phyloP scores from a whole-genome alignment of 1,140 invertebrate genomes.

The Ditylenchus dipsaci region DNA sequence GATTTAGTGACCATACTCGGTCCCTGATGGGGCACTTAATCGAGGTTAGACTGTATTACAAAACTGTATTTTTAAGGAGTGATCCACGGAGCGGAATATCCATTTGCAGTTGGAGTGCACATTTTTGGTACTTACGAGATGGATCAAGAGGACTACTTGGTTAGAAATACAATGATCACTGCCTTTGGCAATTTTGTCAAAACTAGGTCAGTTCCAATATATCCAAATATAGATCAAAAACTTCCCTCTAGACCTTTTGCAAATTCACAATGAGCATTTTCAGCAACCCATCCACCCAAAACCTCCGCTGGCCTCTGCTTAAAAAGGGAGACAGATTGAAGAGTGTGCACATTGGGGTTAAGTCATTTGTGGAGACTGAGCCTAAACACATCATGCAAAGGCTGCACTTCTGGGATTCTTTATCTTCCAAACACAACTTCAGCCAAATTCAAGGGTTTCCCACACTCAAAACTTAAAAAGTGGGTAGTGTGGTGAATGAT shows the following conservation, averaged over 20 bases:
- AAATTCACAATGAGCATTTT: constrained; percentile 6
- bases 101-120: constrained; percentile 29
- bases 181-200: constrained; percentile 26
- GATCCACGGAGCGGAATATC: constrained; percentile 34
- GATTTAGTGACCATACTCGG: too few species aligned
- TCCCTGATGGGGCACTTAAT: too few species aligned
- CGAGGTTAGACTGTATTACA: constrained; percentile 28
- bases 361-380: constrained; percentile 1
- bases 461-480: not conserved
- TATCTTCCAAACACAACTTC: not conserved
- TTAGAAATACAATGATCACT: not conserved
- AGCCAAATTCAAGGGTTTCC: not conserved
- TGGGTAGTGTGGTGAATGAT: not conserved
- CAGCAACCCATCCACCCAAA: constrained; percentile 16
- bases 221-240: not conserved
- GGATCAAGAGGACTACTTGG: constrained; percentile 28
- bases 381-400: not conserved
- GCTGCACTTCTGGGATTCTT: constrained; percentile 7
- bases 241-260: not conserved
- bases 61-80: constrained; percentile 11
- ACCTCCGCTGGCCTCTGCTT: not conserved
- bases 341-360: not conserved
- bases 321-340: too few species aligned
- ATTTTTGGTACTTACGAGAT: constrained; percentile 40
- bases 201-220: constrained; percentile 10